These are phyloP conservation scores for Tyto alba DNA, from an alignment of 2,113 vertebrate species.

Conservation along the genomic window DNA sequence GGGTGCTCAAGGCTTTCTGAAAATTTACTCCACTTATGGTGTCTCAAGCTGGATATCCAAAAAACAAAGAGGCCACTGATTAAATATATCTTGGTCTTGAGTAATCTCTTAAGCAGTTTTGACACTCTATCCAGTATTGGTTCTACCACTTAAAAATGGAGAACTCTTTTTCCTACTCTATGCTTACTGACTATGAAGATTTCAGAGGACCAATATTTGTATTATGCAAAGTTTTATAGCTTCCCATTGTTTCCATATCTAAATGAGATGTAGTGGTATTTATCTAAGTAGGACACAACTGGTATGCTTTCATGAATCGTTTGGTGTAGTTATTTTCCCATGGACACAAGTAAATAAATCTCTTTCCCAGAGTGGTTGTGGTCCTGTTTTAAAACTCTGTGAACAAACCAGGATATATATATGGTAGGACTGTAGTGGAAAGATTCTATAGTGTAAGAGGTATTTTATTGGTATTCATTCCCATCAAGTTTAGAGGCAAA, in stretches of 20 bases:
- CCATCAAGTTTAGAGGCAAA: neutral
- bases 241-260: constrained; percentile 50
- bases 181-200: constrained; percentile 48
- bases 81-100: neutral
- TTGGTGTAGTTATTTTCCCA: constrained; percentile 54
- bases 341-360: constrained; percentile 68
- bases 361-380: constrained; percentile 49
- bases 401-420: constrained; percentile 4
- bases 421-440: neutral
- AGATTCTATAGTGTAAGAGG: neutral
- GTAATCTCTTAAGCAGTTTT: neutral
- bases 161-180: constrained; percentile 57
- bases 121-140: neutral
- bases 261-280: constrained; percentile 1
- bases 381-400: constrained; percentile 64
- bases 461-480: constrained; percentile 4
- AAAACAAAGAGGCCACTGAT: neutral
- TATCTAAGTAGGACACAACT: constrained; percentile 36
- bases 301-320: constrained; percentile 35
- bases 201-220: constrained; percentile 74
- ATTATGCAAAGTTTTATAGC: constrained; percentile 51
- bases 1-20: constrained; percentile 40
- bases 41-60: constrained; percentile 39
- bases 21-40: neutral
- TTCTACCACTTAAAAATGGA: constrained; percentile 44